Conservation (phyloP, 2,888 invertebrate genomes). For the Sympetrum striolatum region DNA sequence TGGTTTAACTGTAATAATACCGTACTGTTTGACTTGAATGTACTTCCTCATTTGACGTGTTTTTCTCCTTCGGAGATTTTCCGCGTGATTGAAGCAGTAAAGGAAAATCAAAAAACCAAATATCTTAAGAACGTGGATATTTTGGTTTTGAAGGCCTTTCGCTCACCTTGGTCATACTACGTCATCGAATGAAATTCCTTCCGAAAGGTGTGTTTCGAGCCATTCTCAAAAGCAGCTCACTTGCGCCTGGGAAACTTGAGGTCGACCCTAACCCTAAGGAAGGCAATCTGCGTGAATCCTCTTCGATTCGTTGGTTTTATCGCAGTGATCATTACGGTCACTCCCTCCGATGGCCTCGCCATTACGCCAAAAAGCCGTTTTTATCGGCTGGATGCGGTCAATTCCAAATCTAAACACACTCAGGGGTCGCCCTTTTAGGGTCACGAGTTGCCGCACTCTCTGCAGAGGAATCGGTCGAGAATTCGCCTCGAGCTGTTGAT, state of each 20-base stretch:
- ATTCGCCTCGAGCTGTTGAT: neutral
- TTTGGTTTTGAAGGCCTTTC: no score
- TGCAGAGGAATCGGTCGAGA: neutral
- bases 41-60: no score
- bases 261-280: neutral
- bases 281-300: neutral
- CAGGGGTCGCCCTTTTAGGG: neutral
- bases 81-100: no score
- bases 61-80: no score
- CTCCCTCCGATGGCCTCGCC: neutral
- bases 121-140: no score
- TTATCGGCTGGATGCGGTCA: neutral
- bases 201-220: neutral
- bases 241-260: neutral
- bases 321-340: neutral
- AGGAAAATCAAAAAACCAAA: no score
- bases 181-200: neutral
- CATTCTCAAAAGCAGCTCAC: neutral
- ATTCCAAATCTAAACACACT: conserved; percentile 12
- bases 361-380: neutral
- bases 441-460: neutral
- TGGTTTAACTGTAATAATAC: no score
- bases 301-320: neutral
- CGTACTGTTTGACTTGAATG: no score
- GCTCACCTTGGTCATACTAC: neutral